Evolutionary conservation across 1,140 invertebrate genomes (phyloP).

Genomic region (Proales similis): DNA sequence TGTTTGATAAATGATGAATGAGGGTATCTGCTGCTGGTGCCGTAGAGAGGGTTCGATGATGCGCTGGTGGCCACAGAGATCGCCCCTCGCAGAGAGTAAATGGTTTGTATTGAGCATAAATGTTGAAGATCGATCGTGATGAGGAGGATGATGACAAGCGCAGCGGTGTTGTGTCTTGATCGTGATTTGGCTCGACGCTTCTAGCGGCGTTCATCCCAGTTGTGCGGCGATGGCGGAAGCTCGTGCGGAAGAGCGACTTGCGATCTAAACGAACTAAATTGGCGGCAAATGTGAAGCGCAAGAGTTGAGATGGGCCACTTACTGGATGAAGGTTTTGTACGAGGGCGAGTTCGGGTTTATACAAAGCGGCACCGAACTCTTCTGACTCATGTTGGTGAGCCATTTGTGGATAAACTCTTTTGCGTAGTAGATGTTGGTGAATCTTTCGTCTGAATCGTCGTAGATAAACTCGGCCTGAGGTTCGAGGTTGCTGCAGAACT

Average conservation of each 20-base stretch:
- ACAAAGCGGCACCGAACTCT: constrained; percentile 83
- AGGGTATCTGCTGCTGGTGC: too few relatives aligned
- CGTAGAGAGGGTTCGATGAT: too few relatives aligned
- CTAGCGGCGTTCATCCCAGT: constrained; percentile 35
- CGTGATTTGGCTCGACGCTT: too few relatives aligned
- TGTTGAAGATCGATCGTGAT: too few relatives aligned
- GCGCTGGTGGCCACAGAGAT: too few relatives aligned
- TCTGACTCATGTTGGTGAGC: constrained; percentile 84
- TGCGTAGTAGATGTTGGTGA: constrained; percentile 13
- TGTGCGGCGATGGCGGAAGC: constrained; percentile 32
- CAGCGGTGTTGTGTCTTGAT: too few relatives aligned
- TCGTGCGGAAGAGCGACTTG: constrained; percentile 35
- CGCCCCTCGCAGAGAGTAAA: too few relatives aligned
- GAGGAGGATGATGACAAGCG: too few relatives aligned
- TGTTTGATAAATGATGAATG: too few relatives aligned
- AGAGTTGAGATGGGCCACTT: constrained; percentile 55
- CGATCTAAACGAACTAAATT: constrained; percentile 16
- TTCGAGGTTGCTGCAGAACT: constrained; percentile 37
- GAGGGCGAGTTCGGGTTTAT: constrained; percentile 98
- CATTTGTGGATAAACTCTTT: constrained; percentile 92
- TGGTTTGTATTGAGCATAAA: too few relatives aligned
- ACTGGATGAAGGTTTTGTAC: constrained; percentile 99
- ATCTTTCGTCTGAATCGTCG: constrained; percentile 32
- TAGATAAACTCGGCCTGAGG: constrained; percentile 28
- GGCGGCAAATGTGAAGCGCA: background rate